phyloP scores from a whole-genome alignment of 2,113 vertebrate genomes.

The Nyctereutes procyonoides region DNA sequence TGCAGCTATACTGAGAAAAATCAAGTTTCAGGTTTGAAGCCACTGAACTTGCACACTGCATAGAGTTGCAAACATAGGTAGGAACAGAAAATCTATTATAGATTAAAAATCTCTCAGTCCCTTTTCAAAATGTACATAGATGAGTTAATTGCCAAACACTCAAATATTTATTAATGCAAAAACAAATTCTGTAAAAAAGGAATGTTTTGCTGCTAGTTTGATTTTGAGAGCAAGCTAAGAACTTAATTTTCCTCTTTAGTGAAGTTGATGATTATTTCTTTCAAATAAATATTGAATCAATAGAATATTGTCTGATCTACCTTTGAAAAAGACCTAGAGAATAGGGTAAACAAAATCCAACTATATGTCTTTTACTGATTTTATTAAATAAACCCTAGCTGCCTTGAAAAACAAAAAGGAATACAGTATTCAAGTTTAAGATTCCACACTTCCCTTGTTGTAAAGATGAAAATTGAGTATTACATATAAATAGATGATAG shows the following conservation, averaged over 20 bases:
- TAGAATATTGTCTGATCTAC: constrained; percentile 20
- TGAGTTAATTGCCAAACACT: constrained; percentile 73
- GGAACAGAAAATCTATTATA: constrained; percentile 77
- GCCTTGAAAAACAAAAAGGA: neutral
- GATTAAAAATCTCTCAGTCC: constrained; percentile 75
- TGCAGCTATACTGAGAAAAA: constrained; percentile 87
- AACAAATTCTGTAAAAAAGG: constrained; percentile 72
- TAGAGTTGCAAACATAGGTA: constrained; percentile 78
- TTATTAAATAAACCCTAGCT: neutral
- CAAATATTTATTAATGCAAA: constrained; percentile 62
- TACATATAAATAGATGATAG: neutral
- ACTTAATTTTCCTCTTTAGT: constrained; percentile 57
- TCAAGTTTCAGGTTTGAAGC: constrained; percentile 88
- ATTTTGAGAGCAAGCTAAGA: constrained; percentile 74
- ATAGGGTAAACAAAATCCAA: neutral
- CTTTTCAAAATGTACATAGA: constrained; percentile 79
- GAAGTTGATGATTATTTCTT: constrained; percentile 15
- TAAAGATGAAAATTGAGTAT: neutral
- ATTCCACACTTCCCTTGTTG: neutral
- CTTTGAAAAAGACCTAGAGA: neutral
- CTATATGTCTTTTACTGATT: neutral
- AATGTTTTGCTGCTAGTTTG: constrained; percentile 65
- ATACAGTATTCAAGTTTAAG: neutral
- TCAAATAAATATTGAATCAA: neutral
- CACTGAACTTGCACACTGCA: constrained; percentile 85